Evolutionary conservation across 2,797 vertebrate species (phyloP), one percentile per base, ranked within the genome.

Genomic region (Selene dorsalis): DNA sequence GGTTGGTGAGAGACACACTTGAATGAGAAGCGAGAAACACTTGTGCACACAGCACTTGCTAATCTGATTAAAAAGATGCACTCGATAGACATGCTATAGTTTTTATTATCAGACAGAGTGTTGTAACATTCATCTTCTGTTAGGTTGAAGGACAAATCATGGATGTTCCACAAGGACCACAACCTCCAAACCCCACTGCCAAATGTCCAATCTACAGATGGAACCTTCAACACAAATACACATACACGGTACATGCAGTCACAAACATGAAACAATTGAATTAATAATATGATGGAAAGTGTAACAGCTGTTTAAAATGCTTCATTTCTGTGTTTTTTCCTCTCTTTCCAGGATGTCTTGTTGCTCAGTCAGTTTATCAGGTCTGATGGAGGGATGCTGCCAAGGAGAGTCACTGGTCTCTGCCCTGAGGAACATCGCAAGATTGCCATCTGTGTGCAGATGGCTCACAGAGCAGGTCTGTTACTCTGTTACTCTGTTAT

Each of bases 131-230:
- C 4, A 43, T 57, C 0, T 9, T 53, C 26, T 79, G 17, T 63
- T 93, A 99, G 98, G 91, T 99, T 20, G 96, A 99, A 92, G 98
- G 97, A 50, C 79, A 84, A 59, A 93, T 95, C 57, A 26, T 93
- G 60, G 91, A 93, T 3, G 12, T 82, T 56, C 85, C 90, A 79
- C 60, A 78, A 0, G 88, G 17, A 41, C 92, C 90, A 18, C 48
- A 93, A 30, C 97, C 98, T 75, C 98, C 97, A 53, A 99, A 99
- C 85, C 96, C 97, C 2, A 73, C 92, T 69, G 97, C 97, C 30
- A 95, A 95, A 65, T 99, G 98, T 86, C 98, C 98, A 1, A 99
- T 99, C 87, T 99, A 98, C 90, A 95, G 93, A 61, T 99, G 98
- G 98, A 97, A 98, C 90, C 94, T 99, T 79, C 98, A 99, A 87